Evolutionary conservation across 2,797 vertebrate genomes (phyloP).

Genomic region (Pseudotriccus pelzelni): DNA sequence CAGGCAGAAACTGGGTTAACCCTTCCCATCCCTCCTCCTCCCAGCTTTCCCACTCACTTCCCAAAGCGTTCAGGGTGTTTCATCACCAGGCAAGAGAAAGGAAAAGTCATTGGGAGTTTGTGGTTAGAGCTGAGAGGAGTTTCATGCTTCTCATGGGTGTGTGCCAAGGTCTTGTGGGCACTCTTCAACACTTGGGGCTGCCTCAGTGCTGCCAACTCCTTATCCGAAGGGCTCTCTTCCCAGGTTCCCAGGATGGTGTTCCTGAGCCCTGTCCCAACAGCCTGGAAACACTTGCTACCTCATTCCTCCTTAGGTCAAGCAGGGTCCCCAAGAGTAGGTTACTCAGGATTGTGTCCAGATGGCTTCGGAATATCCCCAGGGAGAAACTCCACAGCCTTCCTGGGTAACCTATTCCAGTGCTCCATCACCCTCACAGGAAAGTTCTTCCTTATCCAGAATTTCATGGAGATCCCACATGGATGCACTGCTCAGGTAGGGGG

Average conservation of each 20-base stretch:
- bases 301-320: neutral
- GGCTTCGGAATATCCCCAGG: neutral
- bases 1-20: neutral
- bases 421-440: neutral
- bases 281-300: neutral
- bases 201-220: neutral
- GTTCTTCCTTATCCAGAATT: neutral
- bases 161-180: fast-evolving
- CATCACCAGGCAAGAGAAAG: neutral
- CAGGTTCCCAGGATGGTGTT: neutral
- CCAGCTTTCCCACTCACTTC: fast-evolving
- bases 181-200: neutral
- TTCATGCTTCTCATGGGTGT: neutral
- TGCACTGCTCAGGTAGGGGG: neutral
- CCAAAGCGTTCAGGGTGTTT: fast-evolving
- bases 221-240: neutral
- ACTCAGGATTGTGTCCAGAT: neutral
- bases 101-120: neutral
- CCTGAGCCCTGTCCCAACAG: neutral
- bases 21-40: neutral
- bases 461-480: neutral
- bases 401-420: neutral
- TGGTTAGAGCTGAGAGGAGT: neutral
- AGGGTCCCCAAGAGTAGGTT: neutral
- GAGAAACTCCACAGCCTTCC: neutral